phyloP scores from a whole-genome alignment of 2,113 vertebrate species.

The Bucco capensis region DNA sequence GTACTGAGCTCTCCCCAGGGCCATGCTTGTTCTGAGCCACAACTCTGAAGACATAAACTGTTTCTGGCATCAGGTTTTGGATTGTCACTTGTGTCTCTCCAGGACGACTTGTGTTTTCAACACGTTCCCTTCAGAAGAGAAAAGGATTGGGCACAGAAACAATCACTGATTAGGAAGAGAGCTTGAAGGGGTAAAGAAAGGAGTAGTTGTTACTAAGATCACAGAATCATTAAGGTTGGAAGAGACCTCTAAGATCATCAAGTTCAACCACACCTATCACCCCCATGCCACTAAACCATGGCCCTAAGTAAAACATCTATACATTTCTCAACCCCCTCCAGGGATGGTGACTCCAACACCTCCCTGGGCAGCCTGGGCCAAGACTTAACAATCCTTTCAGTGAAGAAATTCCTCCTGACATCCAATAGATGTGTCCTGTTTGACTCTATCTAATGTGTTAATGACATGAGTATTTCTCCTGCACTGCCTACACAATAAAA shows the following conservation, averaged over 20 bases:
- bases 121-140: slow-evolving; percentile 82
- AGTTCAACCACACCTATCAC: too few species aligned
- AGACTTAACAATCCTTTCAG: too few species aligned
- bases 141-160: neutral
- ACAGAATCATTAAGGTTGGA: too few species aligned
- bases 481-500: neutral
- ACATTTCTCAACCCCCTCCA: too few species aligned
- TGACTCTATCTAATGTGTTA: accelerated
- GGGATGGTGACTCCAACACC: too few species aligned
- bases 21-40: slow-evolving; percentile 90
- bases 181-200: neutral
- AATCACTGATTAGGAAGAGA: neutral
- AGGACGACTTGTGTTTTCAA: slow-evolving; percentile 88
- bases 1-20: slow-evolving; percentile 86
- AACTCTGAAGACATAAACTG: slow-evolving; percentile 90
- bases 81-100: slow-evolving; percentile 95
- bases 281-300: too few species aligned
- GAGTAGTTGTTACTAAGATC: neutral
- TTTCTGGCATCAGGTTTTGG: slow-evolving; percentile 94
- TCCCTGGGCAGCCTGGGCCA: too few species aligned
- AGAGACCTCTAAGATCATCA: too few species aligned
- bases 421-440: accelerated
- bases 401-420: too few species aligned
- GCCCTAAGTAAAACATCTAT: too few species aligned
- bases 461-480: accelerated